Evolutionary conservation across 35 echinoderm and acorn worm genomes (phyloP), one percentile per base, ranked within the genome.

Genomic region (Acanthaster planci): DNA sequence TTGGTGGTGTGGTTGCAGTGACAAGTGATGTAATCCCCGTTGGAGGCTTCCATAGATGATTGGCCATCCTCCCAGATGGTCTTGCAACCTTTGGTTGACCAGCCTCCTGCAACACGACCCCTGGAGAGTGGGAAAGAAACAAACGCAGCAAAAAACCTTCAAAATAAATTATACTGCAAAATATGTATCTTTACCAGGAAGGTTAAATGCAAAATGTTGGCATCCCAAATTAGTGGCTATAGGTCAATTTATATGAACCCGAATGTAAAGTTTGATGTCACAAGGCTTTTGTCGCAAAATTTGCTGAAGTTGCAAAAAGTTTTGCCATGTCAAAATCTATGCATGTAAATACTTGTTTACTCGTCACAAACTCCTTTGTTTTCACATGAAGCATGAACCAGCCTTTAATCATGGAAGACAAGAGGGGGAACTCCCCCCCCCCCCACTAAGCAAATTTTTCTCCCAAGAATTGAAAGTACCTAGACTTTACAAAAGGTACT

Each of bases 1-100:
- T 68, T 68, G 22, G 60, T 68, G 60, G 60, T 68, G 8, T 68
- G 60, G 23, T 68, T 68, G 32, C 60, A 68, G 60, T 68, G 29
- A 8, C 60, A 68, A 22, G 60, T 30, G 60, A 68, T 23, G 9
- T 30, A 68, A 68, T 68, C 60, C 2, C 60, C 60, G 1, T 30
- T 3, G 29, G 12, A 9, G 1, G 22, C 60, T 23, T 68, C 60
- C 21, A 27, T 27, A 68, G 10, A 68, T 1, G 22, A 9, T 22
- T 68, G 9, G 32, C 32, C 60, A 68, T 30, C 18, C 22, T 30
- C 26, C 9, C 10, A 10, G 22, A 68, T 34, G 10, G 18, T 23
- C 18, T 27, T 23, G 8, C 60, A 68, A 30, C 60, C 60, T 27
- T 3, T 2, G 22, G 60, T 68, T 68, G 60, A 68, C 60, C 60